A percentile compares a stretch with the other conserved stretches of the same genome.
These are phyloP conservation scores for Falco berigora DNA, from an alignment of 2,797 vertebrate genomes.

Conservation along the genomic window DNA sequence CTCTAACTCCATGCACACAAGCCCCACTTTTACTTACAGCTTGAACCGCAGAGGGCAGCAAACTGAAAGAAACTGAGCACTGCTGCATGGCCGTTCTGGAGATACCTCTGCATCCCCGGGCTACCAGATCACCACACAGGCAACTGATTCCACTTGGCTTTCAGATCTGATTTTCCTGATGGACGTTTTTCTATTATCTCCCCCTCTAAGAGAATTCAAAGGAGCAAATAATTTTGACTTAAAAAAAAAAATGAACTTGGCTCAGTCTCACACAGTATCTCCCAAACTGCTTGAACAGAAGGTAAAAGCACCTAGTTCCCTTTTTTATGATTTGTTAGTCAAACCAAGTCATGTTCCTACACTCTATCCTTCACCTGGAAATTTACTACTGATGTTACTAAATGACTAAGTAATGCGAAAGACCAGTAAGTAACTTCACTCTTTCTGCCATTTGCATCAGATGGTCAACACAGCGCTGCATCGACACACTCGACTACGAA, in stretches of 20 bases:
- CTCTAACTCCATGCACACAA: not conserved
- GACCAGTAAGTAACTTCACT: not conserved
- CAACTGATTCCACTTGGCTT: not conserved
- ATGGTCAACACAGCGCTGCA: not conserved
- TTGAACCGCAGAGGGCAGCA: constrained; percentile 70
- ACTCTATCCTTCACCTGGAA: not conserved
- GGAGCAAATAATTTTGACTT: not conserved
- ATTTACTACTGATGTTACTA: not conserved
- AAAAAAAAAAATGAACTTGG: not conserved
- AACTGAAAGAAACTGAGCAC: not conserved
- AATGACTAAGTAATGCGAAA: not conserved
- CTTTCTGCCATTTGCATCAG: not conserved
- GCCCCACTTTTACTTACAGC: not conserved
- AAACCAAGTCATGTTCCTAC: not conserved
- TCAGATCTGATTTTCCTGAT: not conserved
- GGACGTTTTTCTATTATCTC: not conserved
- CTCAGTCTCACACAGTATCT: not conserved
- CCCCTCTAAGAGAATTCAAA: not conserved
- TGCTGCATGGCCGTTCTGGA: not conserved
- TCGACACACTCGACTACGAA: not conserved
- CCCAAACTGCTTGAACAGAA: not conserved
- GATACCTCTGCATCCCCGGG: not conserved
- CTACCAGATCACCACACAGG: not conserved
- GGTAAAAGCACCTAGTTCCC: not conserved
- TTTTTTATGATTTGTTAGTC: not conserved